Evolutionary conservation across 1,140 invertebrate species (phyloP).

Genomic region (Drusus annulatus): DNA sequence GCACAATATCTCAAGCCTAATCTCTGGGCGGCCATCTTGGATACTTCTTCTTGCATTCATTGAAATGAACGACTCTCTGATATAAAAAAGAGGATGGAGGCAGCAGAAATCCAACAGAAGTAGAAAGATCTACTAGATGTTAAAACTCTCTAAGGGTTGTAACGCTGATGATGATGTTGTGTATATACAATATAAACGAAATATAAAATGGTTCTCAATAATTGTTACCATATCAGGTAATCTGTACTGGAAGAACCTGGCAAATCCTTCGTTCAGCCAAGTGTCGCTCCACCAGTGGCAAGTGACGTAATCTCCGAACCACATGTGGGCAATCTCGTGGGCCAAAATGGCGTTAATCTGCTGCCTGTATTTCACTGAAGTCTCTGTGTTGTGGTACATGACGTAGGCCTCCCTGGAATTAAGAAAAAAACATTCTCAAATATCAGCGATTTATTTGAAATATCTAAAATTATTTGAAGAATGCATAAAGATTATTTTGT

Average conservation of each 20-base stretch:
- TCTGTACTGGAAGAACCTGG: slow-evolving; percentile 60
- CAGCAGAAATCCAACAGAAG: too few species aligned
- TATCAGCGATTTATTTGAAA: not conserved
- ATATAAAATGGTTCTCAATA: too few species aligned
- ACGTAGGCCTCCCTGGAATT: slow-evolving; percentile 74
- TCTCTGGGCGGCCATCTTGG: too few species aligned
- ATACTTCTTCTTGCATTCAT: too few species aligned
- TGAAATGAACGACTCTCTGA: too few species aligned
- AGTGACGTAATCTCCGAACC: slow-evolving; percentile 80
- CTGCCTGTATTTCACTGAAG: slow-evolving; percentile 70
- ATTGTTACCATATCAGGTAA: slow-evolving; percentile 64
- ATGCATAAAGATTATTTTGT: too few species aligned
- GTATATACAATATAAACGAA: too few species aligned
- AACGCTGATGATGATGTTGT: too few species aligned
- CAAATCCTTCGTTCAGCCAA: slow-evolving; percentile 83
- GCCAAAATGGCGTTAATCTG: slow-evolving; percentile 73
- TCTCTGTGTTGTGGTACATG: slow-evolving; percentile 69
- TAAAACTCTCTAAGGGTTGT: too few species aligned
- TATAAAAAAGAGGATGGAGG: too few species aligned
- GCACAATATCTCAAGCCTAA: not conserved
- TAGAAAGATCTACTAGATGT: too few species aligned
- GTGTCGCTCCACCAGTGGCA: slow-evolving; percentile 79
- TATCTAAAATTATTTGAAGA: not conserved
- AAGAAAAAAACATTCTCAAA: not conserved
- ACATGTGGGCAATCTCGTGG: slow-evolving; percentile 79